phyloP scores from a whole-genome alignment of 2,113 vertebrate genomes.

The Ascaphus truei region DNA sequence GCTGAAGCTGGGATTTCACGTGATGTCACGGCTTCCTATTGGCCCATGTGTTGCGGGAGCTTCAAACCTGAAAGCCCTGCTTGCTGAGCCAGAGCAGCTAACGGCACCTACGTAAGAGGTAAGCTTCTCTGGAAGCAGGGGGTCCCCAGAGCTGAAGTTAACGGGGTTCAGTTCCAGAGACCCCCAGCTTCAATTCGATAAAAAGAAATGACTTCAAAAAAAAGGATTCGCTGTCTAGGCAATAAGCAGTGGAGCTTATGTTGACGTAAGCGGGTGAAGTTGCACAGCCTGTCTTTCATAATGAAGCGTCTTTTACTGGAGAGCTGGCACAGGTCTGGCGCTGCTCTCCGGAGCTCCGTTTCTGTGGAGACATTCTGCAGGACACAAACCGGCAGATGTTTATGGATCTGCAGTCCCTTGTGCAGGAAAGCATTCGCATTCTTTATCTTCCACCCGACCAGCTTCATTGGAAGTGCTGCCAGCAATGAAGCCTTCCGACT shows the following conservation, averaged over 20 bases:
- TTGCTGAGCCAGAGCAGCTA: no score
- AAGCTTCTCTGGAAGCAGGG: no score
- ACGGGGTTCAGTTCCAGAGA: no score
- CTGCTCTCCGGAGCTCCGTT: slow-evolving; percentile 22
- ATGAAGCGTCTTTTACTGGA: not conserved
- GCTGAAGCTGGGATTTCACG: no score
- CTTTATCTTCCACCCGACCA: slow-evolving; percentile 42
- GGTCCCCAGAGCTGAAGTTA: no score
- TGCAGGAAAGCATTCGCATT: slow-evolving; percentile 61
- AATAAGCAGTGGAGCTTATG: not conserved
- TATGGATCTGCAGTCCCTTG: slow-evolving; percentile 39
- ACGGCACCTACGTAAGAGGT: no score
- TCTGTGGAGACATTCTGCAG: slow-evolving; percentile 38
- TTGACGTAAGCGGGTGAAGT: slow-evolving; percentile 6
- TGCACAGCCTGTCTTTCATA: not conserved
- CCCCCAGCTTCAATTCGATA: no score
- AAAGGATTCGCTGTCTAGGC: no score
- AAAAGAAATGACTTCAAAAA: no score
- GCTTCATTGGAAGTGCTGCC: slow-evolving; percentile 38
- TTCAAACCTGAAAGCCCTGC: no score
- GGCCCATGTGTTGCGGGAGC: no score
- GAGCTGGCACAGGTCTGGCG: not conserved
- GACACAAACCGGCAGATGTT: slow-evolving; percentile 40
- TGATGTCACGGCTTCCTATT: no score
- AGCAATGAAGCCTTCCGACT: slow-evolving; percentile 23